phyloP scores from a whole-genome alignment of 2,797 vertebrate genomes.

The Falco novaeseelandiae region DNA sequence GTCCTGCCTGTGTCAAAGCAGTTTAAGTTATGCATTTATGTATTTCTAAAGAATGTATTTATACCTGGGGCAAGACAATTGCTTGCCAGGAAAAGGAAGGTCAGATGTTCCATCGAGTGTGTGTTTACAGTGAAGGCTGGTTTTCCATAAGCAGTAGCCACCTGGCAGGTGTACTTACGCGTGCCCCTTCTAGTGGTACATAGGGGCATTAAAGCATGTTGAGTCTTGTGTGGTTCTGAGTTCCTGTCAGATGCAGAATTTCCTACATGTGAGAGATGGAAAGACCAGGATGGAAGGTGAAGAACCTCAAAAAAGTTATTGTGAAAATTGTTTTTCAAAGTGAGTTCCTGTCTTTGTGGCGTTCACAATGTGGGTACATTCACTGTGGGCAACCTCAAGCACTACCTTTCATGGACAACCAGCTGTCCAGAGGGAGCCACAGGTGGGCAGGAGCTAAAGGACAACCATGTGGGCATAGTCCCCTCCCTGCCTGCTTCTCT shows the following conservation, averaged over 20 bases:
- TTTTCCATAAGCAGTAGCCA: neutral
- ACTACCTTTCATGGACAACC: neutral
- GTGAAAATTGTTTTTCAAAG: neutral
- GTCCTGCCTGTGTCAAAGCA: neutral
- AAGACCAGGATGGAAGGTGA: neutral
- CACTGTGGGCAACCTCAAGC: neutral
- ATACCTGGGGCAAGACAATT: neutral
- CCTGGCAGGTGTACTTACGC: neutral
- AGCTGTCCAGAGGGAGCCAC: neutral
- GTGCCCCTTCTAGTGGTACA: neutral
- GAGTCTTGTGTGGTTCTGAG: neutral
- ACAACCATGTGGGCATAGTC: neutral
- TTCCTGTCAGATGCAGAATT: neutral
- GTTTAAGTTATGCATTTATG: neutral
- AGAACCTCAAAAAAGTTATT: neutral
- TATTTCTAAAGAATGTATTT: conserved; percentile 2
- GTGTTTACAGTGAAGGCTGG: neutral
- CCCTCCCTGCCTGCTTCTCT: neutral
- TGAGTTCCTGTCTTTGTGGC: neutral
- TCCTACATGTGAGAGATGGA: neutral
- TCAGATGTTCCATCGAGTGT: neutral
- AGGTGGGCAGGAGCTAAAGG: neutral
- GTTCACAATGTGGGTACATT: neutral
- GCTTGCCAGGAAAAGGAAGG: neutral
- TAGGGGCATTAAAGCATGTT: neutral